Conservation (phyloP, 2,797 vertebrate species). For the Neosilurus hyrtlii region DNA sequence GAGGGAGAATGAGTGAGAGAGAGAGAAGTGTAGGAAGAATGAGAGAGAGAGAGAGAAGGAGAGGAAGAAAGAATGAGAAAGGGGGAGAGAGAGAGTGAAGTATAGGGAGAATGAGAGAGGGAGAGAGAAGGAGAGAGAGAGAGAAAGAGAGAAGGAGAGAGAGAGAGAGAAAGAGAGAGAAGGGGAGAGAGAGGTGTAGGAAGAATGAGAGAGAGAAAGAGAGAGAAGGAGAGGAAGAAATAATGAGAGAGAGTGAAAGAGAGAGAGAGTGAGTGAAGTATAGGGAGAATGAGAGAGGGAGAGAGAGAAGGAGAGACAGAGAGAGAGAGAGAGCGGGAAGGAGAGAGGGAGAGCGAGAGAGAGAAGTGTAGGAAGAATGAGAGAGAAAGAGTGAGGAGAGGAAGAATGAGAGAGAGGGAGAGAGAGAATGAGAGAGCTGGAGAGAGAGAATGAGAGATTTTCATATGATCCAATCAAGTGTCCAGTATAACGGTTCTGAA, state of each 20-base stretch:
- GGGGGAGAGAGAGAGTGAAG: too few species aligned
- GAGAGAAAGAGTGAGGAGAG: not conserved
- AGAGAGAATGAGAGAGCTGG: not conserved
- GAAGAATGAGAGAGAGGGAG: not conserved
- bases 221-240: too few species aligned
- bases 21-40: too few species aligned
- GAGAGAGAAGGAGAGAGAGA: too few species aligned
- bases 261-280: not conserved
- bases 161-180: not conserved
- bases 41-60: too few species aligned
- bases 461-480: not conserved
- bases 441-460: not conserved
- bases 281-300: not conserved
- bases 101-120: too few species aligned
- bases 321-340: too few species aligned
- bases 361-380: not conserved
- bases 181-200: not conserved
- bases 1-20: too few species aligned
- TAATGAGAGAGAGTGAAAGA: not conserved
- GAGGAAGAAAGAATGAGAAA: too few species aligned
- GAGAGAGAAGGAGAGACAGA: not conserved
- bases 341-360: too few species aligned
- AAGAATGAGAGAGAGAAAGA: not conserved
- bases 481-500: not conserved
- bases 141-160: not conserved